Evolutionary conservation across 2,888 invertebrate species (phyloP), one percentile per base, ranked within the genome.

Genomic region (Globia sparganii): DNA sequence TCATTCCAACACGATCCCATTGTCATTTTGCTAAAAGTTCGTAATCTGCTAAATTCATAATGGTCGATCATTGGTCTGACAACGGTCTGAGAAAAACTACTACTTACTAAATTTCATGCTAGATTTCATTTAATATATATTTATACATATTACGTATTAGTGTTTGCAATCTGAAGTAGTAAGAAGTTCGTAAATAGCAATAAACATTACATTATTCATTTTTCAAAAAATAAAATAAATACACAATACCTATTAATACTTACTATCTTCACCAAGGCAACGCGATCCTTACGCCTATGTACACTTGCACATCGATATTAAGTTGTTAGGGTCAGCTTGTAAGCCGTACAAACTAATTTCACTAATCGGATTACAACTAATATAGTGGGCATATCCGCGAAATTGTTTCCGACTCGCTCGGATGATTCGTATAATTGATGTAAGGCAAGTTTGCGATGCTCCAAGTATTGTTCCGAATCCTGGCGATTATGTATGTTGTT

Each of bases 341-440:
- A 87, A 91, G 89, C 90, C 88, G 86, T 83, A 84, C 80, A 78
- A 92, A 92, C 91, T 93, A 91, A 93, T 93, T 93, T 92, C 91
- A 91, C 91, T 94, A 94, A 94, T 93, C 93, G 90, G 93, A 92
- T 94, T 92, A 93, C 90, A 92, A 92, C 91, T 93, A 93, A 93
- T 91, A 93, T 88, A 89, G 87, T 86, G 84, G 86, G 88, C 78
- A 89, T 88, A 88, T 90, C 91, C 90, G 83, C 86, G 86, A 92
- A 92, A 94, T 92, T 93, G 92, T 92, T 92, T 86, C 83, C 78
- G 79, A 64, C 85, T 85, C 90, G 93, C 90, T 90, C 73, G 91
- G 90, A 87, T 91, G 91, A 89, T 90, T 88, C 86, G 87, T 78
- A 90, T 92, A 93, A 93, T 93, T 93, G 92, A 90, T 91, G 90